phyloP scores from a whole-genome alignment of 2,113 vertebrate species.

The Amazona vittata region DNA sequence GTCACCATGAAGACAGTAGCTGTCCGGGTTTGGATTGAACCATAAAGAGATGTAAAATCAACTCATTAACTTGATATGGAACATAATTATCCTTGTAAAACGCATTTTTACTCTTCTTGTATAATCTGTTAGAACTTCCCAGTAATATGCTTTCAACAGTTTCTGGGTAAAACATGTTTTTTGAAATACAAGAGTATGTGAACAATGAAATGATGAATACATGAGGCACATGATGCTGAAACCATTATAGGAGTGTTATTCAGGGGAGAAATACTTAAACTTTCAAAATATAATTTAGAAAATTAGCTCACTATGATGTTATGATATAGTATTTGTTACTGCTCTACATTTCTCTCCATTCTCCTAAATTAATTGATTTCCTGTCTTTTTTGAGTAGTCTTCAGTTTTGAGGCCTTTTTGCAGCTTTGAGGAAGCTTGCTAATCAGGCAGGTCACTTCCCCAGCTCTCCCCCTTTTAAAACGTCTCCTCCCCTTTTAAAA shows the following conservation, averaged over 20 bases:
- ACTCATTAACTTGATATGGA: not conserved
- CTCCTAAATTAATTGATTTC: not conserved
- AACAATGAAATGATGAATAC: not conserved
- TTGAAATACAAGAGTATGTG: not conserved
- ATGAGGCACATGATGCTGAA: not conserved
- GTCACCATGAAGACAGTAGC: not conserved
- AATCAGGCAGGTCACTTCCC: conserved; percentile 1
- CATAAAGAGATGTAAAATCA: not conserved
- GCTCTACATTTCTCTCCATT: not conserved
- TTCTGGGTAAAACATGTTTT: not conserved
- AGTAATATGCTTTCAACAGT: not conserved
- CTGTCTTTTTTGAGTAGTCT: conserved; percentile 29
- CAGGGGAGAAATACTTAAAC: not conserved
- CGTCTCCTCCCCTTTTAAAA: conserved; percentile 57
- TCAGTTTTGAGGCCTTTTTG: conserved; percentile 37
- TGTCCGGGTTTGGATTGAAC: not conserved
- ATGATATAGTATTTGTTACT: not conserved
- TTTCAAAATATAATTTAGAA: not conserved
- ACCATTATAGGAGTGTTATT: not conserved
- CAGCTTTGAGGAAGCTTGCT: conserved; percentile 44
- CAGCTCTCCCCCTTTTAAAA: not conserved
- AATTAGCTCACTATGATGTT: not conserved
- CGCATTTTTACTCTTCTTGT: not conserved
- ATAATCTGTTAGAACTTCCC: not conserved
- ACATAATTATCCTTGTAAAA: not conserved